Base-by-base conservation (phyloP, 2,797 vertebrate species). In the Mormyrops attenuatus region DNA sequence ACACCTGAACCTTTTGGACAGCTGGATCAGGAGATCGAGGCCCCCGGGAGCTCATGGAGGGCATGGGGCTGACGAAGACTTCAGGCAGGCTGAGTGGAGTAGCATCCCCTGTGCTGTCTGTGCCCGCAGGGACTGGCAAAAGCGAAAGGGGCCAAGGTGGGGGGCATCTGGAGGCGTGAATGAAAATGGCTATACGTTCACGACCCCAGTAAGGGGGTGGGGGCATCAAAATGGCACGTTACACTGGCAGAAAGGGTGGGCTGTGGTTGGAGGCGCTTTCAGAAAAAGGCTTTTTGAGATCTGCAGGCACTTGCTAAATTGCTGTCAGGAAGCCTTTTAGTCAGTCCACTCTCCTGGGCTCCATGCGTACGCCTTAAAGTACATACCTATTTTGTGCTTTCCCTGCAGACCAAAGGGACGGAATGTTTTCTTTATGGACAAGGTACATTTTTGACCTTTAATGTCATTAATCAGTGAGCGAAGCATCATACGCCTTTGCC, bases 271-370 rank as follows among this genome's bases (percentile, higher is more conserved):
- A 87, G 30, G 30, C 6, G 88, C 49, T 63, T 77, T 77, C 52
- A 9, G 57, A 20, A 88, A 88, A 22, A 30, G 44, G 60, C 63
- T 82, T 88, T 89, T 41, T 85, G 44, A 85, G 34, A 85, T 85
- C 77, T 84, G 47, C 26, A 22, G 82, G 41, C 22, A 22, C 77
- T 55, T 85, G 77, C 89, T 86, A 66, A 86, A 69, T 53, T 89
- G 57, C 57, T 55, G 49, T 53, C 80, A 50, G 89, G 47, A 85
- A 50, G 57, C n/a, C 55, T 89, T 85, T 89, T 57, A 85, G 55
- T 84, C 55, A 85, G 38, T 41, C 34, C 82, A 50, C 15, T 82
- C 77, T 57, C 73, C 66, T 15, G 20, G 49, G 47, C 63, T 77
- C 15, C 26, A 17, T 20, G 11, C 9, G 5, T 52, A 38, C 8